Evolutionary conservation across 2,797 vertebrate species (phyloP).

Genomic region (Chelidonichthys spinosus): DNA sequence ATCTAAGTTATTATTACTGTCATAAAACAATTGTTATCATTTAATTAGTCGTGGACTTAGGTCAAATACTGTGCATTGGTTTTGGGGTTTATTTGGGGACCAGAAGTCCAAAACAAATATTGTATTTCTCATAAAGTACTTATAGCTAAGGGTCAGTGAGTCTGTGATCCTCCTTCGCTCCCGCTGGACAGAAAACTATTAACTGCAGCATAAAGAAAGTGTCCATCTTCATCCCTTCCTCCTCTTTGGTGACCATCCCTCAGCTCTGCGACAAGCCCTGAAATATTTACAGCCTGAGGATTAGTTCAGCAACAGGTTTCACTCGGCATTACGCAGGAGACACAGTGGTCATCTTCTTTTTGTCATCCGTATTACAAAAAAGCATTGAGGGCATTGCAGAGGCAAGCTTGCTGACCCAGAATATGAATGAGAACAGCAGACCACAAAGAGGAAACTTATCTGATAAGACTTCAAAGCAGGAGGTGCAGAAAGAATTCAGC

Average conservation of each 20-base stretch:
- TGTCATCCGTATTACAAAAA: constrained; percentile 76
- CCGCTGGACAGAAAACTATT: constrained; percentile 10
- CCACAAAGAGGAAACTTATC: constrained; percentile 47
- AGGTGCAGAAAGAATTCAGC: constrained; percentile 9
- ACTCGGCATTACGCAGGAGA: constrained; percentile 45
- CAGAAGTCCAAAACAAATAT: constrained; percentile 2
- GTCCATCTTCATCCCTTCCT: constrained; percentile 21
- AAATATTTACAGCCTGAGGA: constrained; percentile 77
- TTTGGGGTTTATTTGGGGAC: not conserved
- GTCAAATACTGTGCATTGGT: not conserved
- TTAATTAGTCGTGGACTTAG: not conserved
- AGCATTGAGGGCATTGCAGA: constrained; percentile 31
- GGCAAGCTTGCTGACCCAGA: constrained; percentile 49
- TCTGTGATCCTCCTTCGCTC: constrained; percentile 23
- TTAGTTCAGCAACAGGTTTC: constrained; percentile 55
- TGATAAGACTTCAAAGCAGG: constrained; percentile 59
- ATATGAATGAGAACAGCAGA: constrained; percentile 65
- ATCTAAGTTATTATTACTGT: not conserved
- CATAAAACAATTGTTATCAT: not conserved
- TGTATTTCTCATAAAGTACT: not conserved
- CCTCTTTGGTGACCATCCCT: constrained; percentile 44
- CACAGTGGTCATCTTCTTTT: constrained; percentile 62
- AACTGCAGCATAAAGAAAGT: constrained; percentile 21
- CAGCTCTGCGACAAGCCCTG: constrained; percentile 63
- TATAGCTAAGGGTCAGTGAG: constrained; percentile 8